Evolutionary conservation across 2,113 vertebrate species (phyloP).

Genomic region (Boulengeromyrus knoepffleri): DNA sequence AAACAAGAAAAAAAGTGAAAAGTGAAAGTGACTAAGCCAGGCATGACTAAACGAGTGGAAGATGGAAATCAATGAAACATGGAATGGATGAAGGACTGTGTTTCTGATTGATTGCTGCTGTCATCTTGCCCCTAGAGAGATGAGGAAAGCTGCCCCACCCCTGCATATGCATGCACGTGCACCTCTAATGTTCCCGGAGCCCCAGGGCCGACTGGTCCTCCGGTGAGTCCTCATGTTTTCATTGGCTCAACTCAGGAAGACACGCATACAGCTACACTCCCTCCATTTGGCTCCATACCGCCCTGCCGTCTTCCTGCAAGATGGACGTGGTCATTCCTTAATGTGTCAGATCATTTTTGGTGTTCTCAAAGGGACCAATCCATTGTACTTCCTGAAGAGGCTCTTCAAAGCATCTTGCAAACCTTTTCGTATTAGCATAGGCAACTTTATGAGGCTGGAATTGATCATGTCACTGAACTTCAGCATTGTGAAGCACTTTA

Average conservation of each 20-base stretch:
- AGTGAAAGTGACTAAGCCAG: background rate
- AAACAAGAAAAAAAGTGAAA: background rate
- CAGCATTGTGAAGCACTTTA: background rate
- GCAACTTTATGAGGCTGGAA: background rate
- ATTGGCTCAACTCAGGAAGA: background rate
- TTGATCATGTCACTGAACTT: background rate
- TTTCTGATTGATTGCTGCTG: background rate
- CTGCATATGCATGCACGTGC: conserved; percentile 66
- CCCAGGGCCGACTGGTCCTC: conserved; percentile 68
- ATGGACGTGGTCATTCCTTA: background rate
- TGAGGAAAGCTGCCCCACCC: conserved; percentile 70
- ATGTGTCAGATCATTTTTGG: background rate
- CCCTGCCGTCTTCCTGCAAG: background rate
- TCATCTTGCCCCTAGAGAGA: conserved; percentile 63
- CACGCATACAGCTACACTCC: background rate
- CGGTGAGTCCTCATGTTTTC: conserved; percentile 55
- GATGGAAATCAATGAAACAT: background rate
- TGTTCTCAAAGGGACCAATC: background rate
- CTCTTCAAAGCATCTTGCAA: background rate
- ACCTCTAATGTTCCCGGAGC: conserved; percentile 63
- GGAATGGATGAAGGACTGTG: background rate
- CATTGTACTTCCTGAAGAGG: background rate
- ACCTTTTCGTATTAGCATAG: background rate
- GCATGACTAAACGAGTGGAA: background rate
- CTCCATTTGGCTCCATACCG: background rate